Evolutionary conservation across 2,888 invertebrate species (phyloP).

Genomic region (Arctia plantaginis): DNA sequence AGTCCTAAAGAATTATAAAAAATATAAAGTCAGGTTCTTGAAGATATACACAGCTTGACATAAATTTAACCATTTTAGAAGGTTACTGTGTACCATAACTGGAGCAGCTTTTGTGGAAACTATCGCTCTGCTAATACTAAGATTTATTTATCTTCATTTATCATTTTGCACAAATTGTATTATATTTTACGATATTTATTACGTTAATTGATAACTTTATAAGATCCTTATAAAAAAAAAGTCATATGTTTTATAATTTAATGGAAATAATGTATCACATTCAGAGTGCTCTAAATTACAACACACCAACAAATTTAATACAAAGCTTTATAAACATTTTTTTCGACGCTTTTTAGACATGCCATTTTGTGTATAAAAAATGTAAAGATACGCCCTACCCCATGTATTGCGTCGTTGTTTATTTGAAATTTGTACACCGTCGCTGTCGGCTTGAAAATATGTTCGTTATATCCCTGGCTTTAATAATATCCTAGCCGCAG

Average conservation of each 20-base stretch:
- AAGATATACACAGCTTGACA: background rate
- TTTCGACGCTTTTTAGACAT: constrained; percentile 12
- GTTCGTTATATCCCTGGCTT: constrained; percentile 48
- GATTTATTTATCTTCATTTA: background rate
- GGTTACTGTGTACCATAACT: background rate
- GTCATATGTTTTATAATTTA: constrained; percentile 7
- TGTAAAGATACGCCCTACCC: constrained; percentile 23
- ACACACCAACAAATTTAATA: constrained; percentile 15
- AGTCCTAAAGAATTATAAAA: too few species aligned
- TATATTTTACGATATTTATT: background rate
- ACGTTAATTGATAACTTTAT: background rate
- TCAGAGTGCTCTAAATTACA: background rate
- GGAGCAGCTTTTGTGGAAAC: background rate
- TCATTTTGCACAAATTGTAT: background rate
- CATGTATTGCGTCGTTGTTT: constrained; percentile 51
- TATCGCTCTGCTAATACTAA: background rate
- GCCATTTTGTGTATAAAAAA: constrained; percentile 22
- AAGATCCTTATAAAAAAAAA: background rate
- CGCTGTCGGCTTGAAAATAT: constrained; percentile 51
- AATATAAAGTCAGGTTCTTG: too few species aligned
- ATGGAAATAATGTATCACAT: background rate
- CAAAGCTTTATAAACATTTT: constrained; percentile 18
- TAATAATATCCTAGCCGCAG: constrained; percentile 56
- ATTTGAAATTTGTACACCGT: constrained; percentile 48
- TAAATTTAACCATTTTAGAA: background rate